Base-by-base conservation (phyloP, 2,797 vertebrate genomes). In the Gymnodraco acuticeps region DNA sequence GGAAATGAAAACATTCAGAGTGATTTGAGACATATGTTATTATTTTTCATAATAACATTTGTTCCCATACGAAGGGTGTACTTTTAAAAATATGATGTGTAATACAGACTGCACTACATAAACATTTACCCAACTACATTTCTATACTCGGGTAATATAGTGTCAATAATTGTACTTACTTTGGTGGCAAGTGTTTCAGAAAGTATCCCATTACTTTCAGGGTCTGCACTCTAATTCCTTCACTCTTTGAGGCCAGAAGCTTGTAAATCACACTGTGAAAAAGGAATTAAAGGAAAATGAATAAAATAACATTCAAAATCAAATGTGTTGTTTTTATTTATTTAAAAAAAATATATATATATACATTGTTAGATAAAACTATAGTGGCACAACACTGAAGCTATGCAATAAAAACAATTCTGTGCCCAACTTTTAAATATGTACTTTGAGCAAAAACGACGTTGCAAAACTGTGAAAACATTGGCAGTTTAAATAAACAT, bases 151-250 rank as follows among this genome's bases (percentile, higher is more conserved):
- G 23, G 4, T 3, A 55, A 16, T 45, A 41, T 0, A 47, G 2
- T 69, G 13, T 23, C 19, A 14, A 65, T 4, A 14, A 63, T 58
- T 47, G 4, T 73, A 89, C 95, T 93, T 88, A 96, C 95, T 95
- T 96, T 81, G 90, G 91, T 75, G 91, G 84, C 87, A 96, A 78
- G 86, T 94, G 76, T 82, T 93, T 98, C 87, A 99, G 93, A 93
- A 99, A 99, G 93, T 98, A 99, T 16, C 98, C 97, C 96, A 99
- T 80, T 67, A 98, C 97, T 94, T 99, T 99, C 8, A 99, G 96
- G 43, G 97, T 94, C 93, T 99, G 98, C 55, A 99, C 97, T 84
- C 98, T 91, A 84, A 99, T 96, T 77, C 96, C 97, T 95, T 99
- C 98, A 80, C 94, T 96, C 89, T 96, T 98, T 19, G 98, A 99